Base-by-base conservation (phyloP, 1,140 invertebrate genomes). In the Neomicropteryx cornuta region DNA sequence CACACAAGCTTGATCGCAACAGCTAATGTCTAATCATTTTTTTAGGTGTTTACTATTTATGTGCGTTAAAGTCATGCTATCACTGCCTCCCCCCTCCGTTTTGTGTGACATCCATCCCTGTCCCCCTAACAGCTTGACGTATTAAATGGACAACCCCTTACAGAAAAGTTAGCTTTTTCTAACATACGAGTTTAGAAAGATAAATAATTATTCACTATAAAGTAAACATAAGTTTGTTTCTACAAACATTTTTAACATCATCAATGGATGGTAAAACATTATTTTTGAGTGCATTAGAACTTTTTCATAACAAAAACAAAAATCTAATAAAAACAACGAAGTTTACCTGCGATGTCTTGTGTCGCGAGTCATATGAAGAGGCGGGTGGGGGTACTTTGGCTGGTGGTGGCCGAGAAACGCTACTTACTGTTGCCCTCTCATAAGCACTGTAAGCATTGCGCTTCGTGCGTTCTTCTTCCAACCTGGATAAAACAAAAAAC, bases 381-480 rank as follows among this genome's bases (percentile, higher is more conserved):
- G 61, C 55, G 6, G 57, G 55, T 33, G 54, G 56, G 22, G 56
- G 56, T 22, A 53, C 53, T 2, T 4, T 10, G 42, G 47, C 54
- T 2, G 51, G 44, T 50, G 58, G 57, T 42, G 56, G 55, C 44
- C 59, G 57, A 18, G 52, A 21, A 21, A 46, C 43, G 38, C 54
- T 42, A 28, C 49, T 44, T 30, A 61, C 59, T 41, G 61, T 60
- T 20, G 55, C 55, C 34, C 55, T 55, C 42, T 62, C 60, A 18
- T 38, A 37, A 27, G 29, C 35, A 19, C 36, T n/a, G 4, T 28
- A 19, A 2, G 36, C 31, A 17, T 36, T 33, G 36, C 60, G 56
- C 35, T 20, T 20, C 38, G 21, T n/a, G 3, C 61, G 56, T 47
- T 67, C 64, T 38, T 66, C 63, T 35, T 66, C 63, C 35, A 67